phyloP scores from a whole-genome alignment of 2,888 invertebrate species.

The Rhodophaea formosa region DNA sequence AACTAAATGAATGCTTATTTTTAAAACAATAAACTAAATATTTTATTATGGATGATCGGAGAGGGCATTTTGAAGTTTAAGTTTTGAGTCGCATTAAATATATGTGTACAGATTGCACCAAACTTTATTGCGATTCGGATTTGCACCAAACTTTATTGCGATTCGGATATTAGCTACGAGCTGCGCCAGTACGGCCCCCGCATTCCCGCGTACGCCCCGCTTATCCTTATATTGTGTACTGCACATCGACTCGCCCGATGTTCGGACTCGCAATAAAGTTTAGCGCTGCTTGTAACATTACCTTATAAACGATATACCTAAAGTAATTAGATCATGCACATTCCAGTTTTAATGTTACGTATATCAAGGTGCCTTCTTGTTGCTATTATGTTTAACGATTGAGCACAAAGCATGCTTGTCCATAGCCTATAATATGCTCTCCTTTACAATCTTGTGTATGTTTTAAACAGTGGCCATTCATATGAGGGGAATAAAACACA shows the following conservation, averaged over 20 bases:
- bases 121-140: too few species aligned
- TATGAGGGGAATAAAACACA: neutral
- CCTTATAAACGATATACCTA: neutral
- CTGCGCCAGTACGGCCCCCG: too few species aligned
- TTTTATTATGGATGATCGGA: slow-evolving; percentile 13
- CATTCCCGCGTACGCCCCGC: too few species aligned
- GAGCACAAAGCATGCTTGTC: slow-evolving; percentile 51
- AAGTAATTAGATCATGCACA: slow-evolving; percentile 18
- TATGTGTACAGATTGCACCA: too few species aligned
- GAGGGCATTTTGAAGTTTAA: slow-evolving; percentile 28
- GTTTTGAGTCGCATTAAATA: neutral
- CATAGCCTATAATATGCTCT: slow-evolving; percentile 27
- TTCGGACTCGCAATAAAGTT: too few species aligned
- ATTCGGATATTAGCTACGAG: too few species aligned
- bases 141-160: too few species aligned
- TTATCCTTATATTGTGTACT: too few species aligned
- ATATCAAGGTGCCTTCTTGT: slow-evolving; percentile 37
- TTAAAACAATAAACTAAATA: slow-evolving; percentile 2
- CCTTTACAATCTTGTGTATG: slow-evolving; percentile 10
- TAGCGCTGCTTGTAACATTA: too few species aligned
- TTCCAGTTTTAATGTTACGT: slow-evolving; percentile 14
- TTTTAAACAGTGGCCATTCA: slow-evolving; percentile 11
- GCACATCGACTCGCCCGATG: too few species aligned
- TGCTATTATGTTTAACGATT: slow-evolving; percentile 31
- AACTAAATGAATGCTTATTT: neutral